phyloP scores from a whole-genome alignment of 1,140 invertebrate species.

The Coenobita brevimanus region DNA sequence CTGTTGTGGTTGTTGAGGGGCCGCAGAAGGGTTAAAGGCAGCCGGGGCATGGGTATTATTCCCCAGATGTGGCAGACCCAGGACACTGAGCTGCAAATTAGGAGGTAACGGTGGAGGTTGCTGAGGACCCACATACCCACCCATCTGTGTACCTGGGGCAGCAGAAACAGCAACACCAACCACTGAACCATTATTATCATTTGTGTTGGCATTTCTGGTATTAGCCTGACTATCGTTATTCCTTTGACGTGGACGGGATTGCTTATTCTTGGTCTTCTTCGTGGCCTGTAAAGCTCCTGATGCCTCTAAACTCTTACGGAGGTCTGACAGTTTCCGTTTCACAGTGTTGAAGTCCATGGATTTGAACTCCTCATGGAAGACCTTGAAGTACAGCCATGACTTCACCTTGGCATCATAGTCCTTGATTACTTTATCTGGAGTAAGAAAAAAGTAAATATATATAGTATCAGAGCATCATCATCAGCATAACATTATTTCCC shows the following conservation, averaged over 20 bases:
- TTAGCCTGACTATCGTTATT: conserved; percentile 20
- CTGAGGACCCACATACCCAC: conserved; percentile 40
- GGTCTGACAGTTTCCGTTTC: conserved; percentile 67
- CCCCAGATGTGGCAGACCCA: conserved; percentile 48
- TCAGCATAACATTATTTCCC: too few species aligned
- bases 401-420: conserved; percentile 70
- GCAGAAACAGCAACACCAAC: conserved; percentile 29
- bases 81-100: conserved; percentile 49
- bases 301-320: conserved; percentile 57
- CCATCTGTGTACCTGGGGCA: conserved; percentile 36
- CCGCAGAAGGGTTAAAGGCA: conserved; percentile 36
- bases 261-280: conserved; percentile 35
- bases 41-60: conserved; percentile 43
- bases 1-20: conserved; percentile 38
- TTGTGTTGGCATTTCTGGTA: not conserved
- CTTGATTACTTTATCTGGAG: conserved; percentile 68
- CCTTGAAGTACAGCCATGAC: conserved; percentile 71
- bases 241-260: conserved; percentile 33
- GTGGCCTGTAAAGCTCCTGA: conserved; percentile 44
- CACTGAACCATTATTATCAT: not conserved
- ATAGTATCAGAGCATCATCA: too few species aligned
- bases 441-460: too few species aligned
- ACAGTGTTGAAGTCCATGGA: conserved; percentile 70
- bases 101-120: conserved; percentile 33
- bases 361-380: conserved; percentile 71